Base-by-base conservation (phyloP, 2,113 vertebrate species). In the Bufo bufo region DNA sequence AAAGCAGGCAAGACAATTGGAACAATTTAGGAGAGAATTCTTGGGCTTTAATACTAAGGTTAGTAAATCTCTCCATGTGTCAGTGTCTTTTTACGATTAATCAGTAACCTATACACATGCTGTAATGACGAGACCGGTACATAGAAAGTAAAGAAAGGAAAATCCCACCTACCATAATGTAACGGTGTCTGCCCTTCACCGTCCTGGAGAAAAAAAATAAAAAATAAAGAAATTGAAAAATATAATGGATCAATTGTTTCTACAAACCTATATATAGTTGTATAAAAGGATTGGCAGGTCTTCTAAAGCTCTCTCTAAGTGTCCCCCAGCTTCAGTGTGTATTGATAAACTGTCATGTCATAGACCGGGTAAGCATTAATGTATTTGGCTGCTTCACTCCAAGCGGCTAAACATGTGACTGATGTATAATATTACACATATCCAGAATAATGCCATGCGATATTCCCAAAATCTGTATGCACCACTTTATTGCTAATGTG, bases 171-270 rank as follows among this genome's bases (percentile, higher is more conserved):
- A 99, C 98, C 98, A 72, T 99, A 99, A 95, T 99, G 98, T 91
- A 99, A 94, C 3, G 97, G 96, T 69, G 98, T 99, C 93, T 99
- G 98, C 90, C 98, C 98, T 96, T 99, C 98, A 90, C 96, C 95
- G 12, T 99, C 98, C 98, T 99, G 93, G 8, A 94, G 96, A 90
- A 23, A 95, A 93, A 90, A 89, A 93, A 93, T 92, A 75, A 95
- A 94, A 95, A 94, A 33, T 0, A 33, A 33, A 33, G 33, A 33
- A 33, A 33, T 33, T 33, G 43, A 94, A 89, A 23, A 95, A 93
- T 90, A 89, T 93, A 93, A 95, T 94, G 93, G 93, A 91, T 93
- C 93, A 91, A 93, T 94, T 94, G 93, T 94, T 94, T 94, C 92
- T 92, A 92, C 92, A 91, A 93, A 91, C 54, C 13, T 72, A 84